Evolutionary conservation across 1,140 invertebrate genomes (phyloP), one percentile per base, ranked within the genome.

Genomic region (Sitodiplosis mosellana): DNA sequence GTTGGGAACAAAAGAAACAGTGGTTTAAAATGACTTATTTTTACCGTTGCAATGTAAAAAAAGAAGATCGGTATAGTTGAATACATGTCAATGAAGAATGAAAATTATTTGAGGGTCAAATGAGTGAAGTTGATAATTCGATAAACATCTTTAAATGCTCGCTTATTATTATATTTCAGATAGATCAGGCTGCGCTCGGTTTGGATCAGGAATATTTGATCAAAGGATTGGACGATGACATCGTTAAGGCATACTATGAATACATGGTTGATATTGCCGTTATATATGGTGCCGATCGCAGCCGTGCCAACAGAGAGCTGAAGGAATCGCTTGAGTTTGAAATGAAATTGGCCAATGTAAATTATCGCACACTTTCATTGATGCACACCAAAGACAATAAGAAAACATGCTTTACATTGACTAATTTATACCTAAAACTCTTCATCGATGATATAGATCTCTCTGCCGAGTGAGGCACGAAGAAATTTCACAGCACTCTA

Each of bases 331-430:
- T 98, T 1, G 68, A 84, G 15, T 96, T 98, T 57, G 93, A 99
- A 72, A 89, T 89, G n/a, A 72, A 80, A 52, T 69, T 99, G 36
- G 90, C 90, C n/a, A 92, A 93, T 60, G 87, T 91, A 72, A 79
- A 75, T 17, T 40, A 4, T 43, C 10, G 27, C 10, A 27, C 27
- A 27, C 27, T n/a, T n/a, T n/a, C 33, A 34, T 14, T 14, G 33
- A 14, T 27, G 27, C 10, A 27, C 27, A 27, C 27, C 3, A 10
- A 27, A 27, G 27, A 27, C 7, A 38, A 17, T n/a, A 38, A 12
- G 12, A 17, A 38, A 38, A 14, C 12, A 38, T 12, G 14, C 27
- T 27, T 27, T 27, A 27, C 27, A 3, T 3, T 27, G 10, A 27
- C 14, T 15, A 43, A 43, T 18, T 43, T 43, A 14, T 4, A 19